Evolutionary conservation across 2,888 invertebrate species (phyloP), one percentile per base, ranked within the genome.

Genomic region (Drosophila suboccidentalis): DNA sequence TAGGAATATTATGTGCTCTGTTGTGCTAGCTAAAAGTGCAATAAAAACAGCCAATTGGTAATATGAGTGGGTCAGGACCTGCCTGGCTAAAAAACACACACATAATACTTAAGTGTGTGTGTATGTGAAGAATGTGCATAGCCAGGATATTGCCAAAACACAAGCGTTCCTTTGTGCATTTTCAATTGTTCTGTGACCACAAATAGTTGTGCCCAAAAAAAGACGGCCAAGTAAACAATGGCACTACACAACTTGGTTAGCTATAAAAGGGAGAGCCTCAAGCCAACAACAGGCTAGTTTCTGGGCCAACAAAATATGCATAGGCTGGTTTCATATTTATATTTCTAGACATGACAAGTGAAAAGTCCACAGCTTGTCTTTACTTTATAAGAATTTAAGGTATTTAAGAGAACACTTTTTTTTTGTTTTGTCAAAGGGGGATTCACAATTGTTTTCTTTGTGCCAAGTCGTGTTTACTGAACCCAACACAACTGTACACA

Each of bases 111-210:
- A 19, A 50, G 44, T 22, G 39, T 22, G 39, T 64, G 36, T 63
- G 71, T 62, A 58, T 49, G 47, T 49, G 50, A 57, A 53, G 44
- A 64, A 72, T 62, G 49, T 60, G 34, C 49, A 47, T 54, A 39
- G 39, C 19, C 51, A 70, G 75, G 65, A 75, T 75, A 75, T 76
- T 78, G 59, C 59, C 55, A 73, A 77, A 71, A 72, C 51, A 62
- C 15, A 60, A 57, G 41, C 62, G 55, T 32, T 66, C 57, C 51
- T 60, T 59, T 65, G 68, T 68, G 61, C 41, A 51, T 78, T 57
- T 55, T 72, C 68, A 62, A 76, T 72, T 68, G 78, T 71, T 64
- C 75, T 53, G 51, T 38, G 64, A 61, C 74, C 67, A 57, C 59
- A 62, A 67, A 74, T 74, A 74, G 63, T 74, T 74, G 47, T 32